Percentiles rank a stretch among this genome's conserved stretches.
phyloP scores from a whole-genome alignment of 2,797 vertebrate genomes.

The Spinus olivaceus region DNA sequence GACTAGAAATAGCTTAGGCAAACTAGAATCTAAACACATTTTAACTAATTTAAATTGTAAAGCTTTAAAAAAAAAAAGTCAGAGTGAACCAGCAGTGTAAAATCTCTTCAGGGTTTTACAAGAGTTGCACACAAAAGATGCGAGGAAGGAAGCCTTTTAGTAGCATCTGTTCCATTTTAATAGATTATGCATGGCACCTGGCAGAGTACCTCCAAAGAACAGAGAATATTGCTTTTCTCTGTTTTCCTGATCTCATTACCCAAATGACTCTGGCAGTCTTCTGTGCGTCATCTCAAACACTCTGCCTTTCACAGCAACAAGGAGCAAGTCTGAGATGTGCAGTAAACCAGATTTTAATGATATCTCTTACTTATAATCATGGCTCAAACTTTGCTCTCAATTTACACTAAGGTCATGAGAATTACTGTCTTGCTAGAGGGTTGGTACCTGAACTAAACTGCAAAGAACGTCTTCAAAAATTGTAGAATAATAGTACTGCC shows the following conservation, averaged over 20 bases:
- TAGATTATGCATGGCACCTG: background rate
- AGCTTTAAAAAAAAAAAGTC: background rate
- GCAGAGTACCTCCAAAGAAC: background rate
- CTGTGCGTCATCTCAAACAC: background rate
- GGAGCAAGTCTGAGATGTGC: background rate
- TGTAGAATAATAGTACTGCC: background rate
- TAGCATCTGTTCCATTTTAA: slow-evolving; percentile 4
- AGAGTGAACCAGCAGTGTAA: background rate
- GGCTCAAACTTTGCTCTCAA: background rate
- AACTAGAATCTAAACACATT: background rate
- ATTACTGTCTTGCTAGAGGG: background rate
- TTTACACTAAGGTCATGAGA: background rate
- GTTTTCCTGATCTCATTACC: background rate
- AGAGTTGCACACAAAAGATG: background rate
- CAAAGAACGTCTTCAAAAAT: background rate
- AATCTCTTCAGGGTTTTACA: background rate
- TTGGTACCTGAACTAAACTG: background rate
- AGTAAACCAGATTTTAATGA: background rate
- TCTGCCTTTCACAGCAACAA: background rate
- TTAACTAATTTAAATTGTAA: background rate
- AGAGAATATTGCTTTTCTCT: background rate
- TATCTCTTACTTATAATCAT: background rate
- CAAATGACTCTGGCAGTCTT: background rate
- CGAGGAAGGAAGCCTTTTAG: background rate
- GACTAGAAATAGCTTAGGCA: background rate